phyloP scores from a whole-genome alignment of 2,113 vertebrate species.

The Glaucidium brasilianum region DNA sequence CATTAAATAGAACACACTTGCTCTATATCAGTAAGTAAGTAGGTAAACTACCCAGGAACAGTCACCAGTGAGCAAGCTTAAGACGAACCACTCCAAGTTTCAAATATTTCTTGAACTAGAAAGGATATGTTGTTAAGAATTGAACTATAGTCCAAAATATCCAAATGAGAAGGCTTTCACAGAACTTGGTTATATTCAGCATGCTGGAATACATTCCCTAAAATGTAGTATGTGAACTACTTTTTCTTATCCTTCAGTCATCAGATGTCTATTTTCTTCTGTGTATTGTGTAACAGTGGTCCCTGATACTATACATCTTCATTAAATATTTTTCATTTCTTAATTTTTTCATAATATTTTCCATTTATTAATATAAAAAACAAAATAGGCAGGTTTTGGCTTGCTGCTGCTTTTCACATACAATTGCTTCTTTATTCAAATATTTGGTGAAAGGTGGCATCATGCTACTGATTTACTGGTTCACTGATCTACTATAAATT shows the following conservation, averaged over 20 bases:
- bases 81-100: background rate
- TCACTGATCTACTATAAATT: background rate
- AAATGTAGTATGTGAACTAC: background rate
- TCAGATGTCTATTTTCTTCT: background rate
- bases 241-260: background rate
- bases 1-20: background rate
- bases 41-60: background rate
- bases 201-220: background rate
- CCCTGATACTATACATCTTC: background rate
- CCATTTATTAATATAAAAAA: background rate
- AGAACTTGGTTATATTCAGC: background rate
- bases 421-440: background rate
- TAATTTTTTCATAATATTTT: background rate
- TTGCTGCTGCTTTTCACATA: background rate
- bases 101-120: background rate
- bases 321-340: background rate
- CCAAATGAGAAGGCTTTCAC: background rate
- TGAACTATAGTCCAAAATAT: background rate
- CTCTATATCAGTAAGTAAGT: background rate
- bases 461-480: background rate
- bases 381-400: background rate
- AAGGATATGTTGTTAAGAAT: background rate
- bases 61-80: background rate
- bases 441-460: background rate
- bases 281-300: background rate